These are phyloP conservation scores for Echeneis naucrates DNA, from an alignment of 2,797 vertebrate genomes.

Conservation along the genomic window DNA sequence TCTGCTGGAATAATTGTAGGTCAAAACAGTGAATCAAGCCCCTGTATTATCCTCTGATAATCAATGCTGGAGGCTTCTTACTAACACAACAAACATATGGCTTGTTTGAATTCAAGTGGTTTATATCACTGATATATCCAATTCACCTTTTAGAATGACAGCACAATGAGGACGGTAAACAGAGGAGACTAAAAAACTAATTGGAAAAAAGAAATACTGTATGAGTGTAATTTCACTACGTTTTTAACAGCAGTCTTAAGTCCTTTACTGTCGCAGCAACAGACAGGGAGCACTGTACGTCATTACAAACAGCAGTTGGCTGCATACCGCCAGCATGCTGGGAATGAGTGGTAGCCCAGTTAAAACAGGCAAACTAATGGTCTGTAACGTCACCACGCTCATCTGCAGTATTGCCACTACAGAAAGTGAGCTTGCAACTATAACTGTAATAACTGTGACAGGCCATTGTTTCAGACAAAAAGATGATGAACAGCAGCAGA, in stretches of 20 bases:
- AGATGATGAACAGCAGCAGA: constrained; percentile 53
- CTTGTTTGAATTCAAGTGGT: constrained; percentile 13
- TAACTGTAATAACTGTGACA: constrained; percentile 66
- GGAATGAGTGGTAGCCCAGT: constrained; percentile 66
- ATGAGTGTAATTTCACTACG: constrained; percentile 21
- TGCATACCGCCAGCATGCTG: constrained; percentile 30
- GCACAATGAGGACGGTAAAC: background rate
- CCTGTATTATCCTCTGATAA: constrained; percentile 29
- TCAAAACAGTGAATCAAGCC: constrained; percentile 51
- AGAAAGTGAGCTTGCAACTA: constrained; percentile 64
- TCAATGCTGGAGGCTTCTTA: constrained; percentile 17
- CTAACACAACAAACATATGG: constrained; percentile 24
- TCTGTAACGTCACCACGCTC: constrained; percentile 62
- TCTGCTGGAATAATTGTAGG: constrained; percentile 54
- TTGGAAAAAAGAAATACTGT: constrained; percentile 24
- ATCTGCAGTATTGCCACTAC: constrained; percentile 32
- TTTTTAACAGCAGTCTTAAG: constrained; percentile 33
- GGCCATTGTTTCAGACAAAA: constrained; percentile 73
- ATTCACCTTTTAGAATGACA: constrained; percentile 15
- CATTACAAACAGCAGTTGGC: constrained; percentile 56
- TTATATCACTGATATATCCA: constrained; percentile 12
- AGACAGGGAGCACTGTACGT: constrained; percentile 28
- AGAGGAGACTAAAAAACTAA: constrained; percentile 1
- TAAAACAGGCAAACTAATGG: constrained; percentile 68
- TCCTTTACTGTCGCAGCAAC: constrained; percentile 53